Percentiles rank a stretch among this genome's conserved stretches.
Evolutionary conservation across 1,140 invertebrate species (phyloP).

Genomic region (Aphaenogaster rudis): DNA sequence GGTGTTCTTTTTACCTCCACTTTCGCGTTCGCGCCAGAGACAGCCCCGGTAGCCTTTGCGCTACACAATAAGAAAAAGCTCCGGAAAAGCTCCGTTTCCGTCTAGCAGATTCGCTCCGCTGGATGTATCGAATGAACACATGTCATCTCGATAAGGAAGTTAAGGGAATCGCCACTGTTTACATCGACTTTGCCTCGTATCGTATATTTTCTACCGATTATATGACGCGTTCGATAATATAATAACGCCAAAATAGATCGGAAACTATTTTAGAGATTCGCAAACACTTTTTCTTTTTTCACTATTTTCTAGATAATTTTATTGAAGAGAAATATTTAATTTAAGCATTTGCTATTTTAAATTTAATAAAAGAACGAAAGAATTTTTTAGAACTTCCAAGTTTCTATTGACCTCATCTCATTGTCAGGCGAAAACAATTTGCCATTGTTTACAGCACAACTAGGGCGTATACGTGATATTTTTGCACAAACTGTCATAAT

Average conservation of each 20-base stretch:
- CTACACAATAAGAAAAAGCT: slow-evolving; percentile 41
- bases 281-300: background rate
- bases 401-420: slow-evolving; percentile 22
- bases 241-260: background rate
- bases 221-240: background rate
- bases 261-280: background rate
- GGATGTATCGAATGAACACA: slow-evolving; percentile 57
- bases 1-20: slow-evolving; percentile 51
- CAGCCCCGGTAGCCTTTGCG: background rate
- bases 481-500: slow-evolving; percentile 36
- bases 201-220: background rate
- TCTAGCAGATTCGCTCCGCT: slow-evolving; percentile 53
- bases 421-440: slow-evolving; percentile 32
- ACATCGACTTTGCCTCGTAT: slow-evolving; percentile 31
- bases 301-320: background rate
- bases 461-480: slow-evolving; percentile 33
- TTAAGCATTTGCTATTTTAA: background rate
- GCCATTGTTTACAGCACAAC: slow-evolving; percentile 21
- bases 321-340: background rate
- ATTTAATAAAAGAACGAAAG: background rate
- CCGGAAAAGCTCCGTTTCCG: slow-evolving; percentile 40
- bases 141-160: slow-evolving; percentile 58
- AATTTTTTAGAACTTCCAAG: background rate
- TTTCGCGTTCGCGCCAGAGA: slow-evolving; percentile 43
- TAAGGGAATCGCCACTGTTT: slow-evolving; percentile 57